phyloP scores from a whole-genome alignment of 2,888 invertebrate genomes.

The Oligia strigilis region DNA sequence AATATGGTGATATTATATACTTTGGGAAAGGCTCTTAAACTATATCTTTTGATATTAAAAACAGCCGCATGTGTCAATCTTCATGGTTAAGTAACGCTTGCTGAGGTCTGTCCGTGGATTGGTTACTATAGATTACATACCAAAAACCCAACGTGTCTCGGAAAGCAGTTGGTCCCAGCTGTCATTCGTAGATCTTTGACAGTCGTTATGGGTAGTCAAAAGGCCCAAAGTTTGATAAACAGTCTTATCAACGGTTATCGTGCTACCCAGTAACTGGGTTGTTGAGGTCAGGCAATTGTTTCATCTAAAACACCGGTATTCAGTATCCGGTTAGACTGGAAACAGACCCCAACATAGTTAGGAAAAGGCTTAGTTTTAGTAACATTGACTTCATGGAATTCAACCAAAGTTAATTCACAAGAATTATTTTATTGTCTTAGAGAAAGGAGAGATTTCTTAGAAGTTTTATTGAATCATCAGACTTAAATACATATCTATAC shows the following conservation, averaged over 20 bases:
- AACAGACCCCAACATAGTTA: not conserved
- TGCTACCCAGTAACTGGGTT: not conserved
- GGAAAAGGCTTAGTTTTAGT: not conserved
- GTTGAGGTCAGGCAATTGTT: not conserved
- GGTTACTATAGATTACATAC: not conserved
- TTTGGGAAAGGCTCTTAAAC: conserved; percentile 8
- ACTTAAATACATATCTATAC: not conserved
- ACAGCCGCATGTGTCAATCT: not conserved
- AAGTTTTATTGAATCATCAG: conserved; percentile 17
- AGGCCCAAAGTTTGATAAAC: not conserved
- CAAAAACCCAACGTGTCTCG: too few species aligned
- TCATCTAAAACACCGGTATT: not conserved
- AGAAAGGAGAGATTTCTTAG: conserved; percentile 20
- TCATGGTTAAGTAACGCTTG: not conserved
- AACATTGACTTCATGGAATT: conserved; percentile 17
- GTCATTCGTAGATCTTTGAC: not conserved
- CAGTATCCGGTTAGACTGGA: not conserved
- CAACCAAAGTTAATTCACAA: not conserved
- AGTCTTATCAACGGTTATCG: not conserved
- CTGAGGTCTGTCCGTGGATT: not conserved
- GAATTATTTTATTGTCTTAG: not conserved
- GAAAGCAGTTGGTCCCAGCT: not conserved
- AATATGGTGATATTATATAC: conserved; percentile 14
- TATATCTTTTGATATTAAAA: conserved; percentile 15
- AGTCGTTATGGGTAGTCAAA: not conserved